These are phyloP conservation scores for Euproctis similis DNA, from an alignment of 2,888 invertebrate species.

Conservation along the genomic window DNA sequence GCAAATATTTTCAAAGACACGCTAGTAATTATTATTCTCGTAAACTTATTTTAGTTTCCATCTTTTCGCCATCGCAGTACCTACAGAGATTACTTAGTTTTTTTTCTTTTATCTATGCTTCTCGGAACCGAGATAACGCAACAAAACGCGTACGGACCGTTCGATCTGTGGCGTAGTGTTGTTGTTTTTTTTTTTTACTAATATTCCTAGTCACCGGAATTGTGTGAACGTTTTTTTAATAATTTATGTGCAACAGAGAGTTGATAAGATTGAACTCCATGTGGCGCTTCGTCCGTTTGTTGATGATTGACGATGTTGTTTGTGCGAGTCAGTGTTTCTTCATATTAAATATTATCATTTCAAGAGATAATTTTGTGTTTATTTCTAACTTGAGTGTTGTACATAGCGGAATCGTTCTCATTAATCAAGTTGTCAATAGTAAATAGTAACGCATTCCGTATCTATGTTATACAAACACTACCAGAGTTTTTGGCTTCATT, in stretches of 20 bases:
- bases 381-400: too few species aligned
- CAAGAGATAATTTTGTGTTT: conserved; percentile 2
- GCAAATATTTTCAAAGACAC: conserved; percentile 12
- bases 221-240: conserved; percentile 25
- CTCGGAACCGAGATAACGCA: conserved; percentile 47
- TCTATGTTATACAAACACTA: too few species aligned
- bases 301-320: conserved; percentile 26
- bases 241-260: conserved; percentile 31
- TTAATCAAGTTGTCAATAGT: too few species aligned
- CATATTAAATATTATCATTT: conserved; percentile 25
- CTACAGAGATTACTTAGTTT: too few species aligned
- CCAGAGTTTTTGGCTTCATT: too few species aligned
- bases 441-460: too few species aligned
- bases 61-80: conserved; percentile 35
- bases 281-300: conserved; percentile 26
- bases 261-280: conserved; percentile 33
- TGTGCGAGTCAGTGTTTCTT: conserved; percentile 26
- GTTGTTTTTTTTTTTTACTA: conserved; percentile 37
- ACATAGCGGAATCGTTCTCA: too few species aligned
- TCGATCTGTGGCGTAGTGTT: conserved; percentile 38
- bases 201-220: conserved; percentile 26
- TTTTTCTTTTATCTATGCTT: conserved; percentile 37
- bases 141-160: conserved; percentile 32
- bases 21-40: conserved; percentile 23
- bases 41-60: conserved; percentile 26